These are phyloP conservation scores for Lepeophtheirus salmonis DNA, from an alignment of 1,140 invertebrate species.

Conservation along the genomic window DNA sequence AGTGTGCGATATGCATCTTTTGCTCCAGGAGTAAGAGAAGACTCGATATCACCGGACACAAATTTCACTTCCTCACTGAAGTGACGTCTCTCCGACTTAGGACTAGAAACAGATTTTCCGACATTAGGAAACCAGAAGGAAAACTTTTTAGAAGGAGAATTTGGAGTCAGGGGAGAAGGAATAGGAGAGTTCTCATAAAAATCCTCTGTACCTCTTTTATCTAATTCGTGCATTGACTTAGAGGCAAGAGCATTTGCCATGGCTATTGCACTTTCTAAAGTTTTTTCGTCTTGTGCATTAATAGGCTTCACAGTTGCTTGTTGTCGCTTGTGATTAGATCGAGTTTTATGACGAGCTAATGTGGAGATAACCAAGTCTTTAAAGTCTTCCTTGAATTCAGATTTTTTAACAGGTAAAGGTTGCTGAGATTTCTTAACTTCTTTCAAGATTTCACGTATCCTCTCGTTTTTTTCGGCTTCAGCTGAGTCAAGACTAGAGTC, in stretches of 20 bases:
- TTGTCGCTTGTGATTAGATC: background rate
- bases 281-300: conserved; percentile 75
- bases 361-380: conserved; percentile 12
- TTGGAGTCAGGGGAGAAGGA: conserved; percentile 44
- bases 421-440: conserved; percentile 10
- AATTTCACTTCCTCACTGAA: conserved; percentile 15
- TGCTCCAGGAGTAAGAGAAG: background rate
- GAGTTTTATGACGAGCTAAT: conserved; percentile 3
- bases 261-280: conserved; percentile 78
- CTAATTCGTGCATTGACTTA: conserved; percentile 63
- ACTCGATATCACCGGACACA: background rate
- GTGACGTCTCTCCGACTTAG: conserved; percentile 9
- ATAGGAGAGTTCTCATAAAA: conserved; percentile 27
- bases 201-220: conserved; percentile 27
- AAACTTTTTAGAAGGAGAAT: conserved; percentile 67
- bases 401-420: background rate
- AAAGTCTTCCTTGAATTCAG: conserved; percentile 5
- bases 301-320: conserved; percentile 55
- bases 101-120: conserved; percentile 23
- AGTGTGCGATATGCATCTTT: conserved; percentile 17
- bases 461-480: conserved; percentile 15
- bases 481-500: conserved; percentile 25
- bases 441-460: background rate
- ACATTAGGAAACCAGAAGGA: conserved; percentile 53
- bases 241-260: conserved; percentile 78